Base-by-base conservation (phyloP, 2,797 vertebrate species). In the Benthosema pterotum region DNA sequence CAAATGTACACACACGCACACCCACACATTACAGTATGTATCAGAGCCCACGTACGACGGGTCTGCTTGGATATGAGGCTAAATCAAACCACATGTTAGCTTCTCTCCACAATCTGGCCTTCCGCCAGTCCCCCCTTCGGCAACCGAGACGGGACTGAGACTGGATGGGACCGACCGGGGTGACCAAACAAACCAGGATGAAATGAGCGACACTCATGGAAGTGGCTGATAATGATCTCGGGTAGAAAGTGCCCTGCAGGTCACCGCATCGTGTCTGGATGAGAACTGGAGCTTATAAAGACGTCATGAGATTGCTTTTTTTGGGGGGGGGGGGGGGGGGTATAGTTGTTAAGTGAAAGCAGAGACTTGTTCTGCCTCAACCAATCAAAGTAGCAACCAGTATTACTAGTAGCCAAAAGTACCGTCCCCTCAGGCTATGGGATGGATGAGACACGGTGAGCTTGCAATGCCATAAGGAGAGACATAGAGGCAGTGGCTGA, bases 21-120 rank as follows among this genome's bases (percentile, higher is more conserved):
- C 56, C 77, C 74, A 56, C 60, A 69, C 42, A 17, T 50, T 38
- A 69, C 42, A 17, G 47, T 38, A 38, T 38, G 32, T 11, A 38
- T 38, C 32, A 67, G 19, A 8, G 57, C 61, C 60, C 74, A 72
- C 67, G 57, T 75, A 79, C 18, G 57, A 58, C 75, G 56, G 60
- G 72, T 74, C 74, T 67, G 62, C 78, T 80, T 71, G 82, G 73
- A 57, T n/a, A n/a, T 61, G 77, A 84, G 32, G 75, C 49, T 89
- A 93, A 93, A 72, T 84, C 77, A 86, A 90, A 89, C 80, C 91
- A 93, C 87, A 91, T 93, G 88, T 88, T 70, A 66, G 72, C 74
- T 67, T 76, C 28, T 42, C 77, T 77, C 65, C 79, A 25, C 22
- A 84, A 82, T 88, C 75, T 58, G 69, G 71, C 67, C 67, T 79